phyloP scores from a whole-genome alignment of 2,113 vertebrate species.

The Semnornis frantzii region DNA sequence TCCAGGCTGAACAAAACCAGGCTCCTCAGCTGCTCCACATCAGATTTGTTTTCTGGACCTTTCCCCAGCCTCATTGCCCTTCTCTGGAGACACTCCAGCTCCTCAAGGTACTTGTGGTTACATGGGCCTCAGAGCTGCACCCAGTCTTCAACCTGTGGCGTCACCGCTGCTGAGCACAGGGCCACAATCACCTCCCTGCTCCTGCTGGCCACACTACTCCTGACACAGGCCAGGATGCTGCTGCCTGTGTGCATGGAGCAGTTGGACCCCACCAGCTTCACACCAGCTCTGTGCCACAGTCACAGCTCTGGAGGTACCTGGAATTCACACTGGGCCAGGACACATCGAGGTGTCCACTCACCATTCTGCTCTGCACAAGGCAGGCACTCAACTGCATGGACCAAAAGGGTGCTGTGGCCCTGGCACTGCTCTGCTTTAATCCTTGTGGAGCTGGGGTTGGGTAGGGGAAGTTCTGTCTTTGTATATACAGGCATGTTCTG shows the following conservation, averaged over 20 bases:
- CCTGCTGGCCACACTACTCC: neutral
- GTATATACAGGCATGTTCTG: neutral
- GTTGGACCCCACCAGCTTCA: neutral
- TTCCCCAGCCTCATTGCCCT: no score
- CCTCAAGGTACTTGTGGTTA: neutral
- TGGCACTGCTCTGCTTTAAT: neutral
- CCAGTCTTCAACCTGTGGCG: no score
- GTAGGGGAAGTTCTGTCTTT: neutral
- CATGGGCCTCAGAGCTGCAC: neutral
- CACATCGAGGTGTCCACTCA: accelerated
- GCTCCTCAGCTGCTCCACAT: no score
- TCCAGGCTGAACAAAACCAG: no score
- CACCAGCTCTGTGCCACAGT: neutral
- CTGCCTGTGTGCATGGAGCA: neutral
- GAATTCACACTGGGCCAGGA: neutral
- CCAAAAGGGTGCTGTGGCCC: neutral
- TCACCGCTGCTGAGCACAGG: no score
- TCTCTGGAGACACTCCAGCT: neutral
- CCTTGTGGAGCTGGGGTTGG: accelerated
- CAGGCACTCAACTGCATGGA: neutral
- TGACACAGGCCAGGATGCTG: neutral
- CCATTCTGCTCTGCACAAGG: accelerated
- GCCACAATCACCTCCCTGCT: accelerated
- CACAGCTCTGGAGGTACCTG: accelerated
- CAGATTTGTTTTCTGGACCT: no score